phyloP scores from a whole-genome alignment of 2,888 invertebrate species.

The Orchestes rusci region DNA sequence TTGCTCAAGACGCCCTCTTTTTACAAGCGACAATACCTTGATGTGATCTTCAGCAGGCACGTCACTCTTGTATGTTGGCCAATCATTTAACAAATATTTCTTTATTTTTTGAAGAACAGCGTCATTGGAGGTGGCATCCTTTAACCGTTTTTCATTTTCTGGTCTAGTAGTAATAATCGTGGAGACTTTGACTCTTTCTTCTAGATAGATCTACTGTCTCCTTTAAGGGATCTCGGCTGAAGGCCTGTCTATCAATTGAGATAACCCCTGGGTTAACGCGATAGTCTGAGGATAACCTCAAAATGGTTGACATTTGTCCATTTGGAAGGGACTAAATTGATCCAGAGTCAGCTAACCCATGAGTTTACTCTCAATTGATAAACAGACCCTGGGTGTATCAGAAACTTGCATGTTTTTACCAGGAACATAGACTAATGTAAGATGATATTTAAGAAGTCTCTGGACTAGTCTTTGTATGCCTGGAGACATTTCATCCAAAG shows the following conservation, averaged over 20 bases:
- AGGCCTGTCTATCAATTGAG: too few species aligned
- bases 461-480: slow-evolving; percentile 24
- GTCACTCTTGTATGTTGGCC: slow-evolving; percentile 17
- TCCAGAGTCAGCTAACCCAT: too few species aligned
- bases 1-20: too few species aligned
- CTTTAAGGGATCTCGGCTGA: slow-evolving; percentile 8
- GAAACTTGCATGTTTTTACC: slow-evolving; percentile 20
- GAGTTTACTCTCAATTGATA: too few species aligned
- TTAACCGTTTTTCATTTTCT: slow-evolving; percentile 1
- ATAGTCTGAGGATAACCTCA: too few species aligned
- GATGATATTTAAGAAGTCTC: slow-evolving; percentile 21
- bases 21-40: too few species aligned
- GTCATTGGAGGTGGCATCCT: background rate
- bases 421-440: slow-evolving; percentile 23
- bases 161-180: background rate
- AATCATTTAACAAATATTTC: slow-evolving; percentile 9
- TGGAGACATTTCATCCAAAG: slow-evolving; percentile 25
- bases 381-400: too few species aligned
- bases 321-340: too few species aligned
- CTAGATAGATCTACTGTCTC: slow-evolving; percentile 5
- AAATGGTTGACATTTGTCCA: too few species aligned
- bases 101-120: slow-evolving; percentile 10
- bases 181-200: background rate
- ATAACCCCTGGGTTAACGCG: too few species aligned
- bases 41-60: background rate